These are phyloP conservation scores for Aphrocallistes beatrix DNA, from an alignment of 37 sponge, comb jelly and placozoan species.

Conservation along the genomic window DNA sequence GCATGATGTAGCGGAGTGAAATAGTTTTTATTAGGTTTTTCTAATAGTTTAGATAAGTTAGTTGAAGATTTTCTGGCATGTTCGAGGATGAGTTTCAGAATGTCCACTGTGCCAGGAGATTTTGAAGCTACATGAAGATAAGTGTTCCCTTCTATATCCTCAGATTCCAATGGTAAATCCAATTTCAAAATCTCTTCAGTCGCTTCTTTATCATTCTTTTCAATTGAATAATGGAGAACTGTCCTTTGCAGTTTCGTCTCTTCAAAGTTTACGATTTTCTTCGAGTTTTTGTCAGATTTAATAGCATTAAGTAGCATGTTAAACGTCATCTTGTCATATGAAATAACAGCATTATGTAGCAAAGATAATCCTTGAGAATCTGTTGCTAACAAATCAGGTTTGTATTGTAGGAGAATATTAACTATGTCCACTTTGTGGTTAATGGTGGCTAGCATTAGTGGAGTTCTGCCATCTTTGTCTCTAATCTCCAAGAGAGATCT, in stretches of 20 bases:
- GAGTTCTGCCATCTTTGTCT: background rate
- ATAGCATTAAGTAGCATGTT: background rate
- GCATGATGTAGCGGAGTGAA: background rate
- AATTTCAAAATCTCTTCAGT: background rate
- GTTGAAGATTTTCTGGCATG: too few species aligned
- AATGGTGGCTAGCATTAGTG: background rate
- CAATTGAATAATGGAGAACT: background rate
- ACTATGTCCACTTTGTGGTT: background rate
- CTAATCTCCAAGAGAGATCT: background rate
- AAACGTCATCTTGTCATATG: background rate
- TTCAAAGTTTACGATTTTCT: background rate
- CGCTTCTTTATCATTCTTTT: background rate
- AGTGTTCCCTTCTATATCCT: background rate
- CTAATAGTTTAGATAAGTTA: background rate
- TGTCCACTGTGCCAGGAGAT: background rate
- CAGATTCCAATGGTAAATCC: background rate
- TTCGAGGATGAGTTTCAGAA: background rate
- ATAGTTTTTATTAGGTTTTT: background rate
- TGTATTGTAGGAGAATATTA: background rate
- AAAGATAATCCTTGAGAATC: background rate
- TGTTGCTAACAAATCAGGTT: background rate
- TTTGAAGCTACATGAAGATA: background rate
- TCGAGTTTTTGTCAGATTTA: background rate
- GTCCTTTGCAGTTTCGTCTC: background rate
- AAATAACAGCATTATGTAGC: background rate